phyloP scores from a whole-genome alignment of 1,140 invertebrate species.

The Dendrolimus punctatus region DNA sequence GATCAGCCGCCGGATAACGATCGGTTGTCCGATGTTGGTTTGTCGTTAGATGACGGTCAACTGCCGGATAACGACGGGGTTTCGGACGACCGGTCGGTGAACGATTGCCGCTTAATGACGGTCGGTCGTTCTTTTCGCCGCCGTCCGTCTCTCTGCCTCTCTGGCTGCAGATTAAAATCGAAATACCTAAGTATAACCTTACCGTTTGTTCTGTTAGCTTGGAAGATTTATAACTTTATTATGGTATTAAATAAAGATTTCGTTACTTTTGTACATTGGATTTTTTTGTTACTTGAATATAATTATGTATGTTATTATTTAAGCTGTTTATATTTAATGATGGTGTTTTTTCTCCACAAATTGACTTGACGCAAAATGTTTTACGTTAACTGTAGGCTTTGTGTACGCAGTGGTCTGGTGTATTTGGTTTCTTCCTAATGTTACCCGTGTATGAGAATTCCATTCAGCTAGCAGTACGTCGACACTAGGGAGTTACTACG shows the following conservation, averaged over 20 bases:
- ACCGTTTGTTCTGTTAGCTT: slow-evolving; percentile 50
- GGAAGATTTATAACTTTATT: slow-evolving; percentile 50
- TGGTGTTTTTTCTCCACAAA: slow-evolving; percentile 59
- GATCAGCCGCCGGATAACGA: too few relatives aligned
- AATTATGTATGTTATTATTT: slow-evolving; percentile 63
- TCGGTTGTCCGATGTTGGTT: too few relatives aligned
- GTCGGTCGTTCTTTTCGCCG: slow-evolving; percentile 5
- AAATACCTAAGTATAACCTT: slow-evolving; percentile 24
- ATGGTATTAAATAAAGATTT: slow-evolving; percentile 55
- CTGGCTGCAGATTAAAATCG: slow-evolving; percentile 14
- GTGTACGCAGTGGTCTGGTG: slow-evolving; percentile 56
- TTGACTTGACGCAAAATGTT: slow-evolving; percentile 51
- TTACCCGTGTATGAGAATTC: slow-evolving; percentile 50
- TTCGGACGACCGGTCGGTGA: too few relatives aligned
- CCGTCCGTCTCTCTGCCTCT: slow-evolving; percentile 21
- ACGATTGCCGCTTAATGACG: not conserved
- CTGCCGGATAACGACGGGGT: too few relatives aligned
- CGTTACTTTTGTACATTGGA: slow-evolving; percentile 68
- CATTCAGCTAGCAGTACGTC: slow-evolving; percentile 57
- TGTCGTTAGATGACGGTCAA: too few relatives aligned
- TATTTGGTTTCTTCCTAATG: slow-evolving; percentile 58
- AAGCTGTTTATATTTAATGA: slow-evolving; percentile 61
- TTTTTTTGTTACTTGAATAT: slow-evolving; percentile 54
- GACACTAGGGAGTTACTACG: slow-evolving; percentile 57
- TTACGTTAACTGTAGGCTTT: slow-evolving; percentile 54